Evolutionary conservation across 1,140 invertebrate genomes (phyloP), one percentile per base, ranked within the genome.

Genomic region (Trichonephila clavata): DNA sequence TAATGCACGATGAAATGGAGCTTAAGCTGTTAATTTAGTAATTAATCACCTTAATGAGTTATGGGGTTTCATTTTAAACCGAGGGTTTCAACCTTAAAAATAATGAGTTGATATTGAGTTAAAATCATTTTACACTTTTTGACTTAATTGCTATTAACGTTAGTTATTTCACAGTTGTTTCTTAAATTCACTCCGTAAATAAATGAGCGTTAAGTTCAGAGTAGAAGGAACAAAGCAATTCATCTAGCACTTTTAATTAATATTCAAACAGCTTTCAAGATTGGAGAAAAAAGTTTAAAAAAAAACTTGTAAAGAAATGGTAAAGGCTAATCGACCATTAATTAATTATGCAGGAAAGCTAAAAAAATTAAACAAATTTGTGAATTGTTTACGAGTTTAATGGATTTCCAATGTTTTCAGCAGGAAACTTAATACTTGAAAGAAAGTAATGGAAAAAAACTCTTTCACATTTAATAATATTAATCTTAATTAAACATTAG

Each of bases 351-450:
- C 60, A 61, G 21, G 65, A 39, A 20, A 87, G 65, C 18, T 18
- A n/a, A 21, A 59, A 60, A 86, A 65, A 50, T 50, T 10, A 50
- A 65, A 32, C 16, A 27, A n/a, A 65, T 43, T 65, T 63, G 43
- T 59, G 8, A 87, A 87, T 87, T 87, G 86, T 87, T 87, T 87
- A 39, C 39, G 59, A 24, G 59, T 65, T 87, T 87, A 87, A 87
- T 87, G 86, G 86, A 63, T 63, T 87, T 87, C 86, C 86, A 65
- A 87, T 87, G 86, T 87, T 87, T 63, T 87, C 59, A 65, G 27
- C 39, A 21, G 21, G 61, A 39, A 87, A 87, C 21, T 84, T 84
- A 27, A 84, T 57, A 4, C 43, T 84, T 59, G 10, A 59, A 59
- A 24, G 81, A 84, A 84, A 59, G 32, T 39, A 39, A 59, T 14